Evolutionary conservation across 1,140 invertebrate genomes (phyloP).

Genomic region (Bombus polaris): DNA sequence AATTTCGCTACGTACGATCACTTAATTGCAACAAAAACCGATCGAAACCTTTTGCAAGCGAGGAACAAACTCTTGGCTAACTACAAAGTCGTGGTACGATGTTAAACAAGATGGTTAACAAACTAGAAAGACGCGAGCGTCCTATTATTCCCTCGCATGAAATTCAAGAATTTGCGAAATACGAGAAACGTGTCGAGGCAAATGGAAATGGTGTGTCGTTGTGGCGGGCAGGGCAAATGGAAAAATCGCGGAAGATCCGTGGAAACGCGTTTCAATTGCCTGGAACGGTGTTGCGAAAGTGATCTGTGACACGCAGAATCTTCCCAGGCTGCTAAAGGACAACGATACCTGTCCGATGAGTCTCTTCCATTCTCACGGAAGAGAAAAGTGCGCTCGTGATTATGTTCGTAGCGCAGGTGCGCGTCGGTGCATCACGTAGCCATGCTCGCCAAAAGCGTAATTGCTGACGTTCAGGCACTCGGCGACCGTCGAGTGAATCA

Average conservation of each 20-base stretch:
- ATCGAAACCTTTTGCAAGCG: no score
- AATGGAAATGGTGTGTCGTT: constrained; percentile 31
- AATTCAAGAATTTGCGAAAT: not conserved
- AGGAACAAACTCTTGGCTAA: no score
- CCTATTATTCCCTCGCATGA: not conserved
- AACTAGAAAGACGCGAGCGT: not conserved
- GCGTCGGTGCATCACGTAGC: constrained; percentile 31
- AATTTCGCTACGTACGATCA: no score
- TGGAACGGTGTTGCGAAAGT: constrained; percentile 43
- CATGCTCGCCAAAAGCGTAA: constrained; percentile 55
- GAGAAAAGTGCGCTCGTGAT: constrained; percentile 56
- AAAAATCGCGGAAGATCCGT: constrained; percentile 36
- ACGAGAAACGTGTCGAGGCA: not conserved
- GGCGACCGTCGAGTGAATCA: constrained; percentile 53
- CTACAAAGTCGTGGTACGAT: no score
- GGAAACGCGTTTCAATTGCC: constrained; percentile 36
- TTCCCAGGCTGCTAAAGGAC: constrained; percentile 43
- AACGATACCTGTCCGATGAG: constrained; percentile 70
- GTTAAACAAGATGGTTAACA: no score
- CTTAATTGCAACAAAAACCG: no score
- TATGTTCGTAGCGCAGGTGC: constrained; percentile 52
- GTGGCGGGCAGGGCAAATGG: not conserved
- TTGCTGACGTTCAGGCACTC: not conserved
- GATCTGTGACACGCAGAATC: constrained; percentile 25
- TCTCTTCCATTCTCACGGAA: constrained; percentile 72